Evolutionary conservation across 2,113 vertebrate genomes (phyloP), one percentile per base, ranked within the genome.

Genomic region (Suricata suricatta): DNA sequence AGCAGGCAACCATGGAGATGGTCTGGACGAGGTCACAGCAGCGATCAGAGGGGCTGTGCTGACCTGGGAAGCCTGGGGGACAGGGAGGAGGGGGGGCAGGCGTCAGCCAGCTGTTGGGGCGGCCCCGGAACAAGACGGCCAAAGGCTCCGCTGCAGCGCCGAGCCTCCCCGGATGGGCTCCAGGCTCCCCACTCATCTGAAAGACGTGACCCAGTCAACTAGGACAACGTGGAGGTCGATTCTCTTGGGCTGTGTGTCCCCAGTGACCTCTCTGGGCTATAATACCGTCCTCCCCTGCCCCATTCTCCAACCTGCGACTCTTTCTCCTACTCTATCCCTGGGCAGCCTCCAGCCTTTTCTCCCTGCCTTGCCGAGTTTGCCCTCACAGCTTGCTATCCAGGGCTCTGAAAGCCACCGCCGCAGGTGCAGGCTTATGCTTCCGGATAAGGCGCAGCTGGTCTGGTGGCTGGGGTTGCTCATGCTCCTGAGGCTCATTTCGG

Each of bases 51-150:
- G 12, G 7, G 10, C 17, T 44, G 35, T 17, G 25, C 3, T 52
- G 57, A 17, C n/a, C 64, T 29, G 10, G 9, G 52, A 63, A 35
- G 1, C 10, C 35, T 13, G 9, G 0, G 0, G 1, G 38, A 27
- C 6, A 2, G 31, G 4, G 41, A 80, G 47, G 63, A 25, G 9
- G 33, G 12, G 44, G 41, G 21, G 0, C 25, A 7, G 7, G 6
- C 2, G 0, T 35, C 13, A 38, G 9, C 33, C 77, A n/a, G 44
- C 7, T 7, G 1, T 2, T 25, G 25, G 44, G 64, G 2, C 5
- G 0, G 1, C 13, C 17, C 16, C 15, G 2, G n/a, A 14, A 41
- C 31, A 38, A 44, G 54, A 41, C 6, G 17, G 19, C 19, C 9
- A 0, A 33, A 33, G 38, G 54, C 14, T 14, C 38, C 3, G 2